Conservation (phyloP, 2,113 vertebrate genomes). For the Myiagra hebetior region DNA sequence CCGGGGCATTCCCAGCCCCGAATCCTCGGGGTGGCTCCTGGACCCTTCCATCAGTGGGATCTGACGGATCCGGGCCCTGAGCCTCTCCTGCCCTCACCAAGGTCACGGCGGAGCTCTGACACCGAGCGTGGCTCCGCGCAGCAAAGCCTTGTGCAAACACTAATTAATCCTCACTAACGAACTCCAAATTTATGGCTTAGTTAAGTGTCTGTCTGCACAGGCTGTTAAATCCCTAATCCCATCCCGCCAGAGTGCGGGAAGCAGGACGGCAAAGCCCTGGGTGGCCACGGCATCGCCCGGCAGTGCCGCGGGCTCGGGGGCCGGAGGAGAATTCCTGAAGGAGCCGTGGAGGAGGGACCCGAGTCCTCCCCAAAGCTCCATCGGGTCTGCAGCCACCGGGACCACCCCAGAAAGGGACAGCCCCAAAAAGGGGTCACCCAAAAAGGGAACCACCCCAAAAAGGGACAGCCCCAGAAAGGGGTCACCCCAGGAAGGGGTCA, state of each 20-base stretch:
- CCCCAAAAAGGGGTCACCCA: background rate
- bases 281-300: fast-evolving
- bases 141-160: background rate
- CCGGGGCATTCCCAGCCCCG: fast-evolving
- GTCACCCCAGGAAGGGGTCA: background rate
- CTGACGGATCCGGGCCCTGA: fast-evolving
- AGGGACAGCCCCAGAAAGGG: background rate
- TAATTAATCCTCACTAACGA: slow-evolving; percentile 45
- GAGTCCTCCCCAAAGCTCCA: background rate
- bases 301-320: background rate
- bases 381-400: fast-evolving
- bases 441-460: no score
- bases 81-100: background rate
- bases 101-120: background rate
- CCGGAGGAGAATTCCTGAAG: background rate
- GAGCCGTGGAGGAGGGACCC: fast-evolving
- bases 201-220: slow-evolving; percentile 4
- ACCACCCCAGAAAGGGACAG: background rate
- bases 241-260: background rate
- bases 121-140: fast-evolving
- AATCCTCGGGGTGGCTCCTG: fast-evolving
- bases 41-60: fast-evolving
- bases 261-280: background rate
- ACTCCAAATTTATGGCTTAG: background rate
- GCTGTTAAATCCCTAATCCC: slow-evolving; percentile 43